phyloP scores from a whole-genome alignment of 92 coral and sea anemone genomes.

The Phenganax stokvisi region DNA sequence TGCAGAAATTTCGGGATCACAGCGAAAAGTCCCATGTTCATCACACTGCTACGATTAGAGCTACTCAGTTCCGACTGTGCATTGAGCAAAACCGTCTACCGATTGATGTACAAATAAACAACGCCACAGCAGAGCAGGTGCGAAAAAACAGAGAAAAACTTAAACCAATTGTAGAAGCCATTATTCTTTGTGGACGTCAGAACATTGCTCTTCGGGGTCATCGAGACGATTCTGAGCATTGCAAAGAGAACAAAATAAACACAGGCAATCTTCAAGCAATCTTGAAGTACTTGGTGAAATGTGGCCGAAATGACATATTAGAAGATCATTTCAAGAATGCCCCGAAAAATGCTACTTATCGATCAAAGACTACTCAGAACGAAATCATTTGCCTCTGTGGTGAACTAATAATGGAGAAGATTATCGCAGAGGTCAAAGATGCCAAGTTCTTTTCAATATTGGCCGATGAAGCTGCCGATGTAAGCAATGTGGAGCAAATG shows the following conservation, averaged over 20 bases:
- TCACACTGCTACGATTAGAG: neutral
- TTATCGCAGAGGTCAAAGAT: neutral
- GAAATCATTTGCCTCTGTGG: neutral
- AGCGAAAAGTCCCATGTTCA: neutral
- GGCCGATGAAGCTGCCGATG: conserved; percentile 1
- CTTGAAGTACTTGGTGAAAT: neutral
- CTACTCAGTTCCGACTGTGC: neutral
- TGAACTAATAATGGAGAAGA: neutral
- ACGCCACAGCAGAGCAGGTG: neutral
- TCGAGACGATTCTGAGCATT: neutral
- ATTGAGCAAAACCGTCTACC: neutral
- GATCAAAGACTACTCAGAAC: neutral
- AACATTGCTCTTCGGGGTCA: conserved; percentile 11
- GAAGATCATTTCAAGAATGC: neutral
- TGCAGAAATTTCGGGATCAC: conserved; percentile 1
- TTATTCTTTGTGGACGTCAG: conserved; percentile 9
- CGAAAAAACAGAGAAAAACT: neutral
- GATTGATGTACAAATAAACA: neutral
- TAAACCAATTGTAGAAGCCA: neutral
- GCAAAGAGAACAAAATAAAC: neutral
- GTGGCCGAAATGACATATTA: neutral
- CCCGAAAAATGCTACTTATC: neutral
- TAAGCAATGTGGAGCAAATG: conserved; percentile 10
- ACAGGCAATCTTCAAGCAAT: neutral
- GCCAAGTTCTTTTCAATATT: neutral